A percentile compares a stretch with the other conserved stretches of the same genome.
Conservation (phyloP, 2,797 vertebrate genomes). For the Toxotes lorentzi region DNA sequence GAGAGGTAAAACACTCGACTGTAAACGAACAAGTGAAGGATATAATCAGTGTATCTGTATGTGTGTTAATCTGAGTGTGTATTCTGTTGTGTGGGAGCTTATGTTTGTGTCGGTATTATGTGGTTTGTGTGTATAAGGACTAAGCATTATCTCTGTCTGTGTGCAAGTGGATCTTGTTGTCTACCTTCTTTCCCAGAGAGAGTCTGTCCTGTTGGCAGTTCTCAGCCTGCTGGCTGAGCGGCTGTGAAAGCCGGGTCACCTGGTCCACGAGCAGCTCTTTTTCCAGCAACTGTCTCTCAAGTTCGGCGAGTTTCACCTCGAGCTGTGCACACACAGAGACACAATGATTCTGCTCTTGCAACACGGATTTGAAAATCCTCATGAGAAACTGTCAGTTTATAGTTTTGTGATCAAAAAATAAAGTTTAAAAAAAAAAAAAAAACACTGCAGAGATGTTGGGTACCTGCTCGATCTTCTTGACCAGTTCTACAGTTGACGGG, state of each 20-base stretch:
- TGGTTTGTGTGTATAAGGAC: not conserved
- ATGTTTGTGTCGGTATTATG: not conserved
- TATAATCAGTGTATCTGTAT: not conserved
- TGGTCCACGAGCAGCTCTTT: constrained; percentile 90
- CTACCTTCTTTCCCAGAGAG: constrained; percentile 89
- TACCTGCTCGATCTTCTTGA: constrained; percentile 91
- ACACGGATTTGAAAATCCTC: not conserved
- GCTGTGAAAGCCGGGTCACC: constrained; percentile 84
- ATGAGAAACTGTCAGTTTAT: not conserved
- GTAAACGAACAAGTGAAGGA: constrained; percentile 6
- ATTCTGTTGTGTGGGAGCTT: not conserved
- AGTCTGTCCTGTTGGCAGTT: constrained; percentile 84
- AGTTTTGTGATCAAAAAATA: not conserved
- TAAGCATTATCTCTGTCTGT: constrained; percentile 7
- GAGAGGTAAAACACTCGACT: not conserved
- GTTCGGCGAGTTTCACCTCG: constrained; percentile 85
- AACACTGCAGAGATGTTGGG: not conserved
- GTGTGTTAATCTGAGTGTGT: not conserved
- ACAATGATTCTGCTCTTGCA: not conserved
- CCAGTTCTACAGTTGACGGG: constrained; percentile 84
- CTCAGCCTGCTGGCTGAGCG: constrained; percentile 77
- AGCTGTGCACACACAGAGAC: constrained; percentile 81
- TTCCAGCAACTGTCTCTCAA: constrained; percentile 90
- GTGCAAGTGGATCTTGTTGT: constrained; percentile 21
- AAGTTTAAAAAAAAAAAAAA: not conserved